phyloP scores from a whole-genome alignment of 1,140 invertebrate genomes.

The Trialeurodes vaporariorum region DNA sequence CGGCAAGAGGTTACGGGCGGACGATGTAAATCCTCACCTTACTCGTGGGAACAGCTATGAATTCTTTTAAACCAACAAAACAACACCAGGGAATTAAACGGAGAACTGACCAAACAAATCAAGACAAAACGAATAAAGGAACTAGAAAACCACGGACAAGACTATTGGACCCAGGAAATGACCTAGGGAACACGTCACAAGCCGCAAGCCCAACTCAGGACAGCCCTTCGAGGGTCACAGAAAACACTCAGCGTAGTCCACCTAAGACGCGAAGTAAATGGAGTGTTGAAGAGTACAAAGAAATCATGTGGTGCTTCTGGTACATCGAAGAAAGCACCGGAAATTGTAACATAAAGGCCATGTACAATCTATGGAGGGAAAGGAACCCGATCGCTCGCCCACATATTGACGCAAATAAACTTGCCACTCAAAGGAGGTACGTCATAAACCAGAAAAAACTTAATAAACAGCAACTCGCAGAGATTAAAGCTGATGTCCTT shows the following conservation, averaged over 20 bases:
- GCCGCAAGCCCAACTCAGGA: no score
- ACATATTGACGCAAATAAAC: slow-evolving; percentile 6
- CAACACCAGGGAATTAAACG: no score
- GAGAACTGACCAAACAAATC: no score
- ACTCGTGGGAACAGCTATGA: background rate
- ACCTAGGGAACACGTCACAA: no score
- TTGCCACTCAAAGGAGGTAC: slow-evolving; percentile 3
- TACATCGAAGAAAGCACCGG: background rate
- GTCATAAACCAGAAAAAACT: slow-evolving; percentile 3
- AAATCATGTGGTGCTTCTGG: slow-evolving; percentile 5
- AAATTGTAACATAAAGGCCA: slow-evolving; percentile 5
- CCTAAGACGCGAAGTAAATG: background rate
- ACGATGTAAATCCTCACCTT: background rate
- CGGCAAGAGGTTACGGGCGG: background rate
- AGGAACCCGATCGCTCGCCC: background rate
- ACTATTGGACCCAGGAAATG: no score
- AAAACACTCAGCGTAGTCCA: background rate
- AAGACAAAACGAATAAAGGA: no score
- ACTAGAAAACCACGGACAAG: no score
- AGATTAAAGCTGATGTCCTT: slow-evolving; percentile 1
- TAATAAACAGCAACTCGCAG: background rate
- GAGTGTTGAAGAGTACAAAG: slow-evolving; percentile 5
- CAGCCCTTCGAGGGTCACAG: no score
- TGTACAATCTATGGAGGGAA: background rate
- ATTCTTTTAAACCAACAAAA: no score